Evolutionary conservation across 2,888 invertebrate genomes (phyloP).

Genomic region (Sarcophaga carnaria): DNA sequence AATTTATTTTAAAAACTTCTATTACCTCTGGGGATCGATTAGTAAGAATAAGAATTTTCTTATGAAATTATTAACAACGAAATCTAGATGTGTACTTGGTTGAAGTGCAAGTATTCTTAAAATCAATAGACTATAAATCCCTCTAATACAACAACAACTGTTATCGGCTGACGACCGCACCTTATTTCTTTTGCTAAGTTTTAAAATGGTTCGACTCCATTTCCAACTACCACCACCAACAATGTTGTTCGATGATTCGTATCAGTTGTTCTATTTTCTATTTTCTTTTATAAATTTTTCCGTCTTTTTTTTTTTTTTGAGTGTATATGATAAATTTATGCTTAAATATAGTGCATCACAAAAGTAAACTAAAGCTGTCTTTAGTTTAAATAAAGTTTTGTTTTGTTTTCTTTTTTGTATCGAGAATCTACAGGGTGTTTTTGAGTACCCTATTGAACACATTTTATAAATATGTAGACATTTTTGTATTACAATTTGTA

Average conservation of each 20-base stretch:
- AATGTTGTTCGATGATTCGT: slow-evolving; percentile 48
- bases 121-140: neutral
- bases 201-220: neutral
- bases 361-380: neutral
- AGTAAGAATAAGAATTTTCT: neutral
- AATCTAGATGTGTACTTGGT: too few relatives aligned
- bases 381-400: too few relatives aligned
- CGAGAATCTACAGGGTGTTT: too few relatives aligned
- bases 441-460: too few relatives aligned
- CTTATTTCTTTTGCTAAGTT: neutral
- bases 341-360: slow-evolving; percentile 15
- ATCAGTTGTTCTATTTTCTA: slow-evolving; percentile 53
- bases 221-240: slow-evolving; percentile 7
- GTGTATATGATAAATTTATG: slow-evolving; percentile 43
- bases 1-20: neutral
- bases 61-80: too few relatives aligned
- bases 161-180: neutral
- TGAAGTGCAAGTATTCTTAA: too few relatives aligned
- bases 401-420: too few relatives aligned
- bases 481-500: too few relatives aligned
- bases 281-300: neutral
- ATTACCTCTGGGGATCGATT: neutral
- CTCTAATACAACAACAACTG: neutral
- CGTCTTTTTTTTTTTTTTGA: neutral
- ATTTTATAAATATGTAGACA: too few relatives aligned